A percentile compares a stretch with the other conserved stretches of the same genome.
Evolutionary conservation across 2,113 vertebrate species (phyloP).

Genomic region (Gymnocephalus cernua): DNA sequence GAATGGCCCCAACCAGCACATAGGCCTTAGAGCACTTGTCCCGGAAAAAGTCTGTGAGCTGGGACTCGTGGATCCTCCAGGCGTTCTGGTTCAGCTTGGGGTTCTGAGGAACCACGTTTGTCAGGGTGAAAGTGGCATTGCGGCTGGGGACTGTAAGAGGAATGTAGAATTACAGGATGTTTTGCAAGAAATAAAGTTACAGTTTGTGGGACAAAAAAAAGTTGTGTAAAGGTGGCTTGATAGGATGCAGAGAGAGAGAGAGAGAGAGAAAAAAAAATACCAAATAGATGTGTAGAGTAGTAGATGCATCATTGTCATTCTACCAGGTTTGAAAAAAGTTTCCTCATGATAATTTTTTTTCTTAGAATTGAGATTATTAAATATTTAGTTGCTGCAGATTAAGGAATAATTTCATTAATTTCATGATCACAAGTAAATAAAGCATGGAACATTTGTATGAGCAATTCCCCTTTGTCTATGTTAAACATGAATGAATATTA

Average conservation of each 20-base stretch:
- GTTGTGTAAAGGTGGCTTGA: not conserved
- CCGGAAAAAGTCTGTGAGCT: slow-evolving; percentile 72
- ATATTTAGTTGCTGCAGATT: not conserved
- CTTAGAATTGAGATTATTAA: not conserved
- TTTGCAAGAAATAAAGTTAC: not conserved
- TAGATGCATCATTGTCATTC: not conserved
- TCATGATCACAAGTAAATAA: not conserved
- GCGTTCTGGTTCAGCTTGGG: slow-evolving; percentile 81
- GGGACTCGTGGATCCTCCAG: slow-evolving; percentile 79
- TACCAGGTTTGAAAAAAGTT: not conserved
- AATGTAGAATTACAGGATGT: not conserved
- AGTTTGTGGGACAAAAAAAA: not conserved
- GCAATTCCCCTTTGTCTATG: not conserved
- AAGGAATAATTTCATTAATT: not conserved
- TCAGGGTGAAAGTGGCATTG: slow-evolving; percentile 84
- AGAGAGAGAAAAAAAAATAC: not conserved
- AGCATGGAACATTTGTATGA: not conserved
- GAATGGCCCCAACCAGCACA: slow-evolving; percentile 81
- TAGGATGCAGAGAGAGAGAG: not conserved
- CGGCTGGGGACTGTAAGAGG: slow-evolving; percentile 73
- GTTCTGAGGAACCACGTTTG: slow-evolving; percentile 84
- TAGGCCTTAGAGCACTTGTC: slow-evolving; percentile 74
- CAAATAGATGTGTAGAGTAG: not conserved
- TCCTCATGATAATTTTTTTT: too few relatives aligned
- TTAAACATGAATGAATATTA: not conserved